Evolutionary conservation across 1,140 invertebrate genomes (phyloP).

Genomic region (Papilio polytes): DNA sequence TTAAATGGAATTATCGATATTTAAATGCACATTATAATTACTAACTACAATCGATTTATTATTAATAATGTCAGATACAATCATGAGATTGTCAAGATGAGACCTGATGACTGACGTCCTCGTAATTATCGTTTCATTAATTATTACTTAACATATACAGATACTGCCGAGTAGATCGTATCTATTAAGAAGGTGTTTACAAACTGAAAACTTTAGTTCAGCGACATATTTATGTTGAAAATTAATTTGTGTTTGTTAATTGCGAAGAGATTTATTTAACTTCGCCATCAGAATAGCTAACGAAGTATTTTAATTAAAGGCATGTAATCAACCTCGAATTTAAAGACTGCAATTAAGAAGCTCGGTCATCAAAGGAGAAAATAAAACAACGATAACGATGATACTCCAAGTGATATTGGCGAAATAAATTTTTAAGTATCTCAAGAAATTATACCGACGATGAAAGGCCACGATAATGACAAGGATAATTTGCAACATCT

Average conservation of each 20-base stretch:
- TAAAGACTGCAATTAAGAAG: constrained; percentile 62
- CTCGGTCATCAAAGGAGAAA: constrained; percentile 52
- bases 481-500: not conserved
- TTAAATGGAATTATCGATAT: too few relatives aligned
- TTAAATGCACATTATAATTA: too few relatives aligned
- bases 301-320: constrained; percentile 64
- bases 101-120: too few relatives aligned
- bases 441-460: not conserved
- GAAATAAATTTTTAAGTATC: constrained; percentile 25
- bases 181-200: not conserved
- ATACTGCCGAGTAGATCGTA: too few relatives aligned
- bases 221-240: not conserved
- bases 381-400: constrained; percentile 45
- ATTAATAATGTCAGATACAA: too few relatives aligned
- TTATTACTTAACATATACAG: too few relatives aligned
- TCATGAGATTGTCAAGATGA: too few relatives aligned
- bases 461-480: not conserved
- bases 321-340: constrained; percentile 57
- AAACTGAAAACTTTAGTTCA: not conserved
- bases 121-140: too few relatives aligned
- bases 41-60: too few relatives aligned
- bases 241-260: constrained; percentile 40
- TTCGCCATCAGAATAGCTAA: constrained; percentile 52
- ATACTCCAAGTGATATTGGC: not conserved
- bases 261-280: constrained; percentile 49